Evolutionary conservation across 2,113 vertebrate species (phyloP), one percentile per base, ranked within the genome.

Genomic region (Leuciscus idus): DNA sequence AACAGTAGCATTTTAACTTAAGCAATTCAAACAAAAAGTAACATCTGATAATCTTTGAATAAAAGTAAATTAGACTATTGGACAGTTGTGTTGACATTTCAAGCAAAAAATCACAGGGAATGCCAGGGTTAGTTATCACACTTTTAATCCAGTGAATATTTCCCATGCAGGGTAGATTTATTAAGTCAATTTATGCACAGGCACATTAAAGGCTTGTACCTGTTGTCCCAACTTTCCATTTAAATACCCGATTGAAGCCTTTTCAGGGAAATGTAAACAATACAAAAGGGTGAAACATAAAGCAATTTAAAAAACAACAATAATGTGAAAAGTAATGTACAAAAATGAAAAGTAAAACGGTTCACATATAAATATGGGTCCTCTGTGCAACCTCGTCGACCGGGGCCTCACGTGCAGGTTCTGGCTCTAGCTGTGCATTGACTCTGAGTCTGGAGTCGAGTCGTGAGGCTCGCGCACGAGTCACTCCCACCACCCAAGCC

Each of bases 391-490:
- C n/a, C 48, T 30, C 17, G 59, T 81, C 80, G 43, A n/a, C 61
- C 26, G 5, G 26, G 26, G 26, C 28, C 43, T 82, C 43, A 68
- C 26, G 66, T 70, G 85, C 68, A 12, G 55, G 55, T 81, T 36
- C 21, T 46, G 28, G 50, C 76, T 13, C 21, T 17, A 61, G 72
- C 57, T 28, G 57, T 36, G 23, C 12, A 23, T 59, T 75, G 70
- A 84, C 73, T 26, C 26, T 30, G 68, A 84, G 73, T 26, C 26
- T 30, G 46, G 43, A 82, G 17, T 73, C 66, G 52, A 81, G 55
- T 82, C 85, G 85, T 86, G 78, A 86, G 79, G 70, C 68, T 74
- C 78, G 46, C 55, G 64, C 87, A 74, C 87, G 84, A 79, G 87
- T 83, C 80, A 82, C 80, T 82, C 79, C 79, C 85, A 81, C 64